phyloP scores from a whole-genome alignment of 2,888 invertebrate genomes.

The Platycheirus rosarum region DNA sequence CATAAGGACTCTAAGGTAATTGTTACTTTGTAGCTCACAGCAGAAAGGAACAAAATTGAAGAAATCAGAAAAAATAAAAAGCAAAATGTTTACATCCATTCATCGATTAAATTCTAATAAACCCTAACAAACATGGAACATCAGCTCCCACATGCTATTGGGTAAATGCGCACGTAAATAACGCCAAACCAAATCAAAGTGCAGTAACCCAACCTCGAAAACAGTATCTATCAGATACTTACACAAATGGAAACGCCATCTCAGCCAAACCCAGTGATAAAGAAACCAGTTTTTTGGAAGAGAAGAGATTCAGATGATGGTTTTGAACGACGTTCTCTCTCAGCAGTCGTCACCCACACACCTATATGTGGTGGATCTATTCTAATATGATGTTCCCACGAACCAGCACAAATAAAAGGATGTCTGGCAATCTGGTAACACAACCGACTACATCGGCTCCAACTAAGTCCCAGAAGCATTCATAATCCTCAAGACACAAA shows the following conservation, averaged over 20 bases:
- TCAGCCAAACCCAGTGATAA: slow-evolving; percentile 50
- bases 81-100: slow-evolving; percentile 33
- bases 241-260: slow-evolving; percentile 16
- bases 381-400: slow-evolving; percentile 64
- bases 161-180: too few relatives aligned
- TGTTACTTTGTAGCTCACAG: slow-evolving; percentile 22
- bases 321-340: too few relatives aligned
- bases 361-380: slow-evolving; percentile 3
- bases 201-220: slow-evolving; percentile 46
- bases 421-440: slow-evolving; percentile 50
- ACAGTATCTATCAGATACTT: slow-evolving; percentile 33
- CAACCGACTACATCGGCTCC: slow-evolving; percentile 21
- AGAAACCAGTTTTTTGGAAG: slow-evolving; percentile 67
- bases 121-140: slow-evolving; percentile 5
- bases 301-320: too few relatives aligned
- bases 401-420: slow-evolving; percentile 63
- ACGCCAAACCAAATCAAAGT: slow-evolving; percentile 17
- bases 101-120: slow-evolving; percentile 48
- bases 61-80: too few relatives aligned
- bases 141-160: slow-evolving; percentile 47
- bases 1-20: slow-evolving; percentile 29
- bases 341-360: slow-evolving; percentile 49
- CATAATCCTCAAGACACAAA: slow-evolving; percentile 46
- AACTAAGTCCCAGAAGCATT: slow-evolving; percentile 45
- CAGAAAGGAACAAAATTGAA: too few relatives aligned